Conservation (phyloP, 2,797 vertebrate genomes). For the Rousettus madagascariensis region DNA sequence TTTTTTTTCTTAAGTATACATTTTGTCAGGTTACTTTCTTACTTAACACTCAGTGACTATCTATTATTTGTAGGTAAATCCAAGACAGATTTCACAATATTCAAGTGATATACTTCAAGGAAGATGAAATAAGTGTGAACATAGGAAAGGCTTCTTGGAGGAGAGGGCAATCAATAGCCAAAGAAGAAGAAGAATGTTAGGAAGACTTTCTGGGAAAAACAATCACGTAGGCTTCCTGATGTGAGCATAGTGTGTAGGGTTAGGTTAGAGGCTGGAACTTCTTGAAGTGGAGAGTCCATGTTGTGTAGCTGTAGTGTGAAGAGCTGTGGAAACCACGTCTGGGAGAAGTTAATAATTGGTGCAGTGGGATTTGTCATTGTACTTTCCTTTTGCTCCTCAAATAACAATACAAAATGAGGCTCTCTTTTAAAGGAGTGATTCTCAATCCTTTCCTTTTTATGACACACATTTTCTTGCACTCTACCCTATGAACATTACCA, state of each 20-base stretch:
- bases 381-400: constrained; percentile 42
- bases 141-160: background rate
- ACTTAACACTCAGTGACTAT: background rate
- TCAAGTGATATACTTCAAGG: background rate
- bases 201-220: background rate
- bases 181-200: background rate
- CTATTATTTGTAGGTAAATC: background rate
- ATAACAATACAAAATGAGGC: background rate
- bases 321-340: background rate
- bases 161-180: background rate
- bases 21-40: background rate
- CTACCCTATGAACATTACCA: background rate
- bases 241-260: background rate
- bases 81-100: background rate
- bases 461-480: background rate
- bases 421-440: background rate
- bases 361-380: background rate
- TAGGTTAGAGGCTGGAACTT: background rate
- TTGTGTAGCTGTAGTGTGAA: background rate
- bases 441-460: background rate
- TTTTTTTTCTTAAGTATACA: background rate
- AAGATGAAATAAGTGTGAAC: background rate
- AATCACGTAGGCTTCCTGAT: background rate
- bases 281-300: background rate
- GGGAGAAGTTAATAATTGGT: background rate